Evolutionary conservation across 1,140 invertebrate genomes (phyloP).

Genomic region (Magallana angulata): DNA sequence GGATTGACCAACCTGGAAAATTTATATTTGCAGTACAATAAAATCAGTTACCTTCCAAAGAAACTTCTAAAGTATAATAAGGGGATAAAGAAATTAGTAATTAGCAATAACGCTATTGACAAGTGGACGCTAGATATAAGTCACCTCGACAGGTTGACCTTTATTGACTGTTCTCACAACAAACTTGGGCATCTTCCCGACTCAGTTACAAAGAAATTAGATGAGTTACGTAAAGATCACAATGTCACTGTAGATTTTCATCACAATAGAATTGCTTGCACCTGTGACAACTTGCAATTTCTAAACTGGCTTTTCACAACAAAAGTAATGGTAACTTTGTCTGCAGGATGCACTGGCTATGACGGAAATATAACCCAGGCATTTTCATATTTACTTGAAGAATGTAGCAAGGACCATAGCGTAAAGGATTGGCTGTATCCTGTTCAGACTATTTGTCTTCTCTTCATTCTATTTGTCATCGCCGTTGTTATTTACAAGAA

Average conservation of each 20-base stretch:
- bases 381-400: background rate
- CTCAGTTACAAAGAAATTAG: background rate
- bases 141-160: background rate
- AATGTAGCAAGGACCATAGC: background rate
- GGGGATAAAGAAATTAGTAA: background rate
- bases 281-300: slow-evolving; percentile 17
- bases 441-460: background rate
- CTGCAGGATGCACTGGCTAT: background rate
- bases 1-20: background rate
- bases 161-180: slow-evolving; percentile 26
- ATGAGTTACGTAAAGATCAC: background rate
- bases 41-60: background rate
- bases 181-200: slow-evolving; percentile 4
- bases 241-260: background rate
- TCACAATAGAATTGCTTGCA: background rate
- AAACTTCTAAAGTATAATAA: background rate
- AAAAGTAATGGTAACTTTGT: background rate
- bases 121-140: background rate
- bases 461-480: background rate
- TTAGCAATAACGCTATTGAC: background rate
- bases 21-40: background rate
- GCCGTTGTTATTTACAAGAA: background rate
- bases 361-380: background rate
- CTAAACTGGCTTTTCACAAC: slow-evolving; percentile 10
- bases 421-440: background rate